Base-by-base conservation (phyloP, 2,888 invertebrate genomes). In the Crioceris asparagi region DNA sequence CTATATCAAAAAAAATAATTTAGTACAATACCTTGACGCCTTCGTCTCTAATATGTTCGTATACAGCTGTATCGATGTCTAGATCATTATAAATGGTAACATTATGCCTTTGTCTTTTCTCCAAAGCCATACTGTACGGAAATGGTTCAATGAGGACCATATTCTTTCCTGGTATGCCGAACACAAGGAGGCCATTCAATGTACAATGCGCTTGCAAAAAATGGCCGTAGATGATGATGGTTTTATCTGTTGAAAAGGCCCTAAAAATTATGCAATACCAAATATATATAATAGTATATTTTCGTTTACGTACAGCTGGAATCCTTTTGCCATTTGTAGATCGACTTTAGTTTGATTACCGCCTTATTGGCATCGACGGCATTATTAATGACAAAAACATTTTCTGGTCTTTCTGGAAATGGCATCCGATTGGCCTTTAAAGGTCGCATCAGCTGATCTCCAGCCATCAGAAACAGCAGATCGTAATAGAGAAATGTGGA, bases 141-240 rank as follows among this genome's bases (percentile, higher is more conserved):
- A 69, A 71, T 0, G 75, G 70, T 47, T 76, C 74, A 1, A 83
- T 68, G 33, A 79, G 69, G 3, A 70, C 60, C 10, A 84, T 76
- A 48, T 70, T 67, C 3, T 65, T 54, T 1, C 71, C 66, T 0
- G 68, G 59, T 0, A 83, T 55, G 2, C 77, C 77, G 42, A 69
- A 62, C 19, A 73, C 69, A 8, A 82, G 48, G 19, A 86, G 61
- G 0, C 75, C 72, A 12, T 74, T 68, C 6, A 85, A 50, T 49
- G 82, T 78, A 46, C 76, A 73, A 51, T 76, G 79, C 0, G 77
- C 72, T 48, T 80, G 71, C 32, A 83, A 59, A 19, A 69, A 70
- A 12, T 70, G 65, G 0, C 86, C 85, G 52, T 84, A 83, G 1
- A 86, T 72, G 2, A 85, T 57, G 4, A 79, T 47, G 5, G 41